Evolutionary conservation across 2,797 vertebrate genomes (phyloP), one percentile per base, ranked within the genome.

Genomic region (Melanotaenia trifasciata): DNA sequence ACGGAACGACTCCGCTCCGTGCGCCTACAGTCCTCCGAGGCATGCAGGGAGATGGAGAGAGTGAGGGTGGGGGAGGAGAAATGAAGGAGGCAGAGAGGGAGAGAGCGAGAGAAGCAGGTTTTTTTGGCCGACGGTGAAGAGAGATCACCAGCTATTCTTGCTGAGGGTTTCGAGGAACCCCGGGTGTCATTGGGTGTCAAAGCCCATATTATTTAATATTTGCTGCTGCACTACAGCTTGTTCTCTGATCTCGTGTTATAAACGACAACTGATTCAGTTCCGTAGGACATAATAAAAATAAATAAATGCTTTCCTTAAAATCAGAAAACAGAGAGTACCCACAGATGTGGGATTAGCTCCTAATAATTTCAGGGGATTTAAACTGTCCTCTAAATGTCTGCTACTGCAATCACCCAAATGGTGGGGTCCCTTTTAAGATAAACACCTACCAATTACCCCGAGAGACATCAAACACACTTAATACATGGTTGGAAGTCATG

Each of bases 391-490:
- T 74, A 12, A 51, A 45, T 51, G 66, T 64, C 63, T 67, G 70
- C 58, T 71, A 54, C 63, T 61, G 66, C 80, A 82, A 70, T 78
- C 67, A 76, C 38, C 33, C 38, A 74, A 76, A 78, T 78, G 35
- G 74, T 1, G 70, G 76, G 58, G 9, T 33, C 33, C 72, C 50
- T 30, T 68, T 80, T 74, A 61, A 84, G 74, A 67, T 58, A 63
- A 82, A 72, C 84, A 87, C 78, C 87, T 61, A 63, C 51, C 72
- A 56, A 86, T 90, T 87, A 92, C 72, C 73, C 60, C 13, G 6
- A 58, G 38, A 83, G 72, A 84, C 89, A 79, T 84, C 83, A 89
- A 80, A 89, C 74, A 76, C 11, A 45, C 53, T 26, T 77, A 79
- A 89, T 78, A 77, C 71, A 57, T 69, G 72, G 73, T 78, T 82